Evolutionary conservation across 2,888 invertebrate genomes (phyloP).

Genomic region (Trichacis sp.): DNA sequence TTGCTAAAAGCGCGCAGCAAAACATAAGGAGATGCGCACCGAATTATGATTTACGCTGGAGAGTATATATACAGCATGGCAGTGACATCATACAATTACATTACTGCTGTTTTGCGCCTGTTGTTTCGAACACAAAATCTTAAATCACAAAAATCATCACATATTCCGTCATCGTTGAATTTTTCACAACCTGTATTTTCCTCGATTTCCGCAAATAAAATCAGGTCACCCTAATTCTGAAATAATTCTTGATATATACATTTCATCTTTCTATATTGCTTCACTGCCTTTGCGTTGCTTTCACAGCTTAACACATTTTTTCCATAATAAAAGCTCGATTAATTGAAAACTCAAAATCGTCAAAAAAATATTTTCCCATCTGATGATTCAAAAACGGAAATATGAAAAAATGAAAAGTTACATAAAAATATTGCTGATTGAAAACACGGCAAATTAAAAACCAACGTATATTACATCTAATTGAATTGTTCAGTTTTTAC

Average conservation of each 20-base stretch:
- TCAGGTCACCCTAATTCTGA: too few relatives aligned
- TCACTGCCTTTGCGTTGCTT: slow-evolving; percentile 16
- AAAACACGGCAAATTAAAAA: slow-evolving; percentile 42
- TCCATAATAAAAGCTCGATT: background rate
- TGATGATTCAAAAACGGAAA: background rate
- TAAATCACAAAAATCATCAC: slow-evolving; percentile 41
- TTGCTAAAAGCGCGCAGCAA: background rate
- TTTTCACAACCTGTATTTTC: slow-evolving; percentile 1
- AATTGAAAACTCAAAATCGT: background rate
- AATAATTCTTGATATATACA: slow-evolving; percentile 11
- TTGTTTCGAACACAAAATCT: slow-evolving; percentile 41
- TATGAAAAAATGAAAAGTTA: background rate
- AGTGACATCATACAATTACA: slow-evolving; percentile 61
- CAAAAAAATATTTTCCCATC: background rate
- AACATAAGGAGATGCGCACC: slow-evolving; percentile 6
- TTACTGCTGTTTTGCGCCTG: slow-evolving; percentile 45
- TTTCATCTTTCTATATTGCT: slow-evolving; percentile 38
- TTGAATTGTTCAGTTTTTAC: slow-evolving; percentile 50
- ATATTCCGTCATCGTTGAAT: slow-evolving; percentile 22
- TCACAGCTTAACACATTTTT: background rate
- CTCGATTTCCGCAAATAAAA: slow-evolving; percentile 21
- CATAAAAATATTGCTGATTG: background rate
- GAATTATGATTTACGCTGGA: slow-evolving; percentile 55
- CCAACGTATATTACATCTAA: slow-evolving; percentile 36
- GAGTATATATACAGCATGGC: slow-evolving; percentile 65